Evolutionary conservation across 2,797 vertebrate species (phyloP).

Genomic region (Pelobates cultripes): DNA sequence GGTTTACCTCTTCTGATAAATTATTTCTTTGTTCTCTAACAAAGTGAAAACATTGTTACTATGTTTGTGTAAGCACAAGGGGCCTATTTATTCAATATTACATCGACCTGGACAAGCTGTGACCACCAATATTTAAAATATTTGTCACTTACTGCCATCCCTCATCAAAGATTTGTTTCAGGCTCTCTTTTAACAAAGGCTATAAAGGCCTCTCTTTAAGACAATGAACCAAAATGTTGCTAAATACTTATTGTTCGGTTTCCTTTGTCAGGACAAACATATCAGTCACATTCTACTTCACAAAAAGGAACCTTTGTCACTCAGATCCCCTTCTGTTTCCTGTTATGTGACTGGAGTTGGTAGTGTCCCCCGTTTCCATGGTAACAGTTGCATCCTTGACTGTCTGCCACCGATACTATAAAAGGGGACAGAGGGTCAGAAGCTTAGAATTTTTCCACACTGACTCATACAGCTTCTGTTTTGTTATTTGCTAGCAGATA

Average conservation of each 20-base stretch:
- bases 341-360: slow-evolving; percentile 43
- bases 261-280: slow-evolving; percentile 45
- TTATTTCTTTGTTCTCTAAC: no score
- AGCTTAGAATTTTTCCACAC: slow-evolving; percentile 45
- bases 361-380: slow-evolving; percentile 40
- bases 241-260: slow-evolving; percentile 44
- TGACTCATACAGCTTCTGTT: slow-evolving; percentile 53
- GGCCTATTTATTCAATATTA: no score
- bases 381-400: slow-evolving; percentile 48
- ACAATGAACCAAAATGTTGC: slow-evolving; percentile 32
- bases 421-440: slow-evolving; percentile 49
- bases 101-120: no score
- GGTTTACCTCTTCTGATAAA: no score
- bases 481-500: slow-evolving; percentile 44
- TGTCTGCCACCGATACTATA: slow-evolving; percentile 51
- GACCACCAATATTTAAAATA: no score
- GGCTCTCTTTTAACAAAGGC: background rate
- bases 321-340: slow-evolving; percentile 56
- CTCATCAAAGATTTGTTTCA: background rate
- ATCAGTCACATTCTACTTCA: slow-evolving; percentile 36
- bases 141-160: no score
- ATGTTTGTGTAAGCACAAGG: no score
- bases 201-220: slow-evolving; percentile 34
- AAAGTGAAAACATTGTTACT: no score
- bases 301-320: slow-evolving; percentile 46